These are phyloP conservation scores for Crossocerus cetratus DNA, from an alignment of 2,888 invertebrate genomes.

Conservation along the genomic window DNA sequence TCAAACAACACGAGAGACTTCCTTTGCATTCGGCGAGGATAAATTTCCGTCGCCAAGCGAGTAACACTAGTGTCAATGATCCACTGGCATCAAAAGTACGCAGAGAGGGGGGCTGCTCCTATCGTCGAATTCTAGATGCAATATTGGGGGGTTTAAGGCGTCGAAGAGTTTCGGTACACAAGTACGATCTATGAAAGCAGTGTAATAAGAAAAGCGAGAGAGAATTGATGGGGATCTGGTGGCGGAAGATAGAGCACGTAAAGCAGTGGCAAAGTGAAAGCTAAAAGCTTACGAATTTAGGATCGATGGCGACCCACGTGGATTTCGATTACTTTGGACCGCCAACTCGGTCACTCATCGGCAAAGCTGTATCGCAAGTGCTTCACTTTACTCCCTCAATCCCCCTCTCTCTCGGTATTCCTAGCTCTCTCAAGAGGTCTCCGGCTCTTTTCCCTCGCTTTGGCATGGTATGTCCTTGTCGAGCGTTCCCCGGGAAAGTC, in stretches of 20 bases:
- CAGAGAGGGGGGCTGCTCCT: too few relatives aligned
- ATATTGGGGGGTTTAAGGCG: background rate
- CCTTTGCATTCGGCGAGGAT: too few relatives aligned
- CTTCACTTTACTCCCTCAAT: constrained; percentile 20
- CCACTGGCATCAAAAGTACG: background rate
- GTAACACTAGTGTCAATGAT: too few relatives aligned
- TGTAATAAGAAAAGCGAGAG: constrained; percentile 6
- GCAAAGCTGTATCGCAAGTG: constrained; percentile 63
- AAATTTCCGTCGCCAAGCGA: too few relatives aligned
- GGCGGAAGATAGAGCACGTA: constrained; percentile 34
- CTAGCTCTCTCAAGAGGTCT: constrained; percentile 2
- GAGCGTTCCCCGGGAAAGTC: too few relatives aligned
- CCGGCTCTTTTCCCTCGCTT: too few relatives aligned
- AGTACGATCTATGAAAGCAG: background rate
- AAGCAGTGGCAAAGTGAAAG: constrained; percentile 50
- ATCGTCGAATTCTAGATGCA: too few relatives aligned
- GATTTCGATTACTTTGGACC: constrained; percentile 69
- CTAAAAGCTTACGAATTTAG: constrained; percentile 61
- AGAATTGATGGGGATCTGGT: constrained; percentile 26
- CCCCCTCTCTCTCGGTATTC: constrained; percentile 18
- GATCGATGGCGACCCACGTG: constrained; percentile 61
- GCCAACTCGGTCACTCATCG: constrained; percentile 50
- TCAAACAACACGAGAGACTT: too few relatives aligned
- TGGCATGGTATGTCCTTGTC: too few relatives aligned
- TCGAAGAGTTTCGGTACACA: background rate